These are phyloP conservation scores for Cerastis leucographa DNA, from an alignment of 2,888 invertebrate genomes.

Conservation along the genomic window DNA sequence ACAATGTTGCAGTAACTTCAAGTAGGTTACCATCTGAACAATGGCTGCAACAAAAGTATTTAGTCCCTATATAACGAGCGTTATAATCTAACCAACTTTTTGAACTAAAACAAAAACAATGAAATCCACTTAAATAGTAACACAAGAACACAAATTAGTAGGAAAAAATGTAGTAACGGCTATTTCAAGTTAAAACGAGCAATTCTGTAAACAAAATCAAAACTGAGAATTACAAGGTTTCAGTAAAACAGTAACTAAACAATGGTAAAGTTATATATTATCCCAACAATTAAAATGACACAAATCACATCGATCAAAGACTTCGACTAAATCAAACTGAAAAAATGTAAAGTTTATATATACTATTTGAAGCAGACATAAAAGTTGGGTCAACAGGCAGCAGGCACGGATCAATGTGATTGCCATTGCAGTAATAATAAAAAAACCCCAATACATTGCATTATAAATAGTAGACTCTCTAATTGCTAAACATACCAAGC, in stretches of 20 bases:
- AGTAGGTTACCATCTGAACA: background rate
- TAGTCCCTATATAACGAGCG: background rate
- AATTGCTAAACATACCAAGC: conserved; percentile 1
- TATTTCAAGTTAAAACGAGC: background rate
- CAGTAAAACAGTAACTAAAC: background rate
- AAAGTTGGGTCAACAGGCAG: background rate
- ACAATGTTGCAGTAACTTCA: background rate
- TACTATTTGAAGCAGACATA: background rate
- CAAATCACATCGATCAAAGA: background rate
- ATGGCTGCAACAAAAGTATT: background rate
- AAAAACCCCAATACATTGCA: background rate
- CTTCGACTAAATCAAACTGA: background rate
- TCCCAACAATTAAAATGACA: background rate
- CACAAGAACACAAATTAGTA: background rate
- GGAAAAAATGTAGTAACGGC: background rate
- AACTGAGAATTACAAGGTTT: background rate
- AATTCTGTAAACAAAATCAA: background rate
- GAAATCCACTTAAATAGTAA: background rate
- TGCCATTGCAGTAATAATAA: background rate
- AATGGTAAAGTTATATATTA: background rate
- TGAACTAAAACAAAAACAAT: background rate
- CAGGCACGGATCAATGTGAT: background rate
- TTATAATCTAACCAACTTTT: background rate
- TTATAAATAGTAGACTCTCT: background rate
- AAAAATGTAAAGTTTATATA: background rate